phyloP scores from a whole-genome alignment of 2,888 invertebrate genomes.

The Lochmaea capreae region DNA sequence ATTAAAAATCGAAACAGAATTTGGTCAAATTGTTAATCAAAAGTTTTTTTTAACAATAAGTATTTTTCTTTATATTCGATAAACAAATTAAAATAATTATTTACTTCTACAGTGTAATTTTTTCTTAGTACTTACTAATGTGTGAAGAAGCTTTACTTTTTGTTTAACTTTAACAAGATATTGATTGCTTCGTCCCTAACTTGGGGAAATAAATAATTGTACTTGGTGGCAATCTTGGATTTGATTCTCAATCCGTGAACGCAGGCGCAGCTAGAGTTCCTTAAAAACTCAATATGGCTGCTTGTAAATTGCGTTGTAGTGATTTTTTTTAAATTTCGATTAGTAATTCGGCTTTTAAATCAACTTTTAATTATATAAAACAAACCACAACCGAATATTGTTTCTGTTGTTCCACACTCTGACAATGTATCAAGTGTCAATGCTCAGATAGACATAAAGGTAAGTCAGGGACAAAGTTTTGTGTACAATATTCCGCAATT shows the following conservation, averaged over 20 bases:
- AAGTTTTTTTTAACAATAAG: neutral
- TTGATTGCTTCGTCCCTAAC: neutral
- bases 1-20: neutral
- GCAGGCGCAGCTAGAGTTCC: too few species aligned
- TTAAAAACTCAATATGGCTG: too few species aligned
- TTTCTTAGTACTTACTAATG: constrained; percentile 1
- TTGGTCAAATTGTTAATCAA: neutral
- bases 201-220: neutral
- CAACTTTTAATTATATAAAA: too few species aligned
- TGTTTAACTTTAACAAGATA: neutral
- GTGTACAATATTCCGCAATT: neutral
- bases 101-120: constrained; percentile 4
- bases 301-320: too few species aligned
- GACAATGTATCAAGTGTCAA: too few species aligned
- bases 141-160: neutral
- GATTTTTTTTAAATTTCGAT: too few species aligned
- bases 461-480: neutral
- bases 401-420: too few species aligned
- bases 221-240: too few species aligned
- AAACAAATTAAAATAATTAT: neutral
- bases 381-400: too few species aligned
- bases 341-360: too few species aligned
- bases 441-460: too few species aligned
- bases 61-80: neutral
- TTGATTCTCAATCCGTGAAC: too few species aligned